phyloP scores from a whole-genome alignment of 1,140 invertebrate species.

The Drosophila simulans region DNA sequence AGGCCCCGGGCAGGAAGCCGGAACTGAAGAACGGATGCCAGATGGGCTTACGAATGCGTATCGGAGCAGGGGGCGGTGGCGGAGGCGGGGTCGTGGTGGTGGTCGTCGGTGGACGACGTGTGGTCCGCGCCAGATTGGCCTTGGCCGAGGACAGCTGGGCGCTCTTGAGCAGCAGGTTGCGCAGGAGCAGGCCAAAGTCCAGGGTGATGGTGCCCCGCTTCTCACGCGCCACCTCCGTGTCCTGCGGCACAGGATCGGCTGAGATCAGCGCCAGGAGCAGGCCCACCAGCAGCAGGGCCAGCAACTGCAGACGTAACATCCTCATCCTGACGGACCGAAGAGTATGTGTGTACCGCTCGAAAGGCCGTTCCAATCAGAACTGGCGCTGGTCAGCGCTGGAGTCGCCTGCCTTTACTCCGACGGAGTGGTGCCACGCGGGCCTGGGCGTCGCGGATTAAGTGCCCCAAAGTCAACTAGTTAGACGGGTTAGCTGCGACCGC shows the following conservation, averaged over 20 bases:
- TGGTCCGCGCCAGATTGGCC: conserved; percentile 36
- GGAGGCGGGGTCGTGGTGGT: conserved; percentile 36
- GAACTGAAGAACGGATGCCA: conserved; percentile 58
- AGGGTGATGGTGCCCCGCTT: conserved; percentile 57
- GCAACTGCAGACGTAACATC: conserved; percentile 41
- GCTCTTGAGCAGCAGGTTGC: conserved; percentile 66
- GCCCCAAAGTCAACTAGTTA: conserved; percentile 70
- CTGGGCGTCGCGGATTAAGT: conserved; percentile 59
- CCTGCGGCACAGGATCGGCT: not conserved
- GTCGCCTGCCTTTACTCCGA: conserved; percentile 53
- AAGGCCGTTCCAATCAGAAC: conserved; percentile 68
- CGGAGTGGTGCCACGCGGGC: conserved; percentile 17
- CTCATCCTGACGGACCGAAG: conserved; percentile 49
- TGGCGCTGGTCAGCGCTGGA: conserved; percentile 38
- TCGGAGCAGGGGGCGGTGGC: conserved; percentile 20
- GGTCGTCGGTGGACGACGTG: conserved; percentile 26
- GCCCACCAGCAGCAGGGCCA: conserved; percentile 17
- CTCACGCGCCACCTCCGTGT: not conserved
- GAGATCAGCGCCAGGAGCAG: not conserved
- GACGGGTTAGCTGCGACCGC: conserved; percentile 53
- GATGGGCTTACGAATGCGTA: conserved; percentile 33
- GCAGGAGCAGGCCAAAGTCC: conserved; percentile 62
- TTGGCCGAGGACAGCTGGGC: conserved; percentile 63
- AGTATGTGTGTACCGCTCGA: conserved; percentile 37
- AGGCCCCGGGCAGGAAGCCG: conserved; percentile 36